Conservation (phyloP, 1,140 invertebrate species). For the Lordiphosa mommai region DNA sequence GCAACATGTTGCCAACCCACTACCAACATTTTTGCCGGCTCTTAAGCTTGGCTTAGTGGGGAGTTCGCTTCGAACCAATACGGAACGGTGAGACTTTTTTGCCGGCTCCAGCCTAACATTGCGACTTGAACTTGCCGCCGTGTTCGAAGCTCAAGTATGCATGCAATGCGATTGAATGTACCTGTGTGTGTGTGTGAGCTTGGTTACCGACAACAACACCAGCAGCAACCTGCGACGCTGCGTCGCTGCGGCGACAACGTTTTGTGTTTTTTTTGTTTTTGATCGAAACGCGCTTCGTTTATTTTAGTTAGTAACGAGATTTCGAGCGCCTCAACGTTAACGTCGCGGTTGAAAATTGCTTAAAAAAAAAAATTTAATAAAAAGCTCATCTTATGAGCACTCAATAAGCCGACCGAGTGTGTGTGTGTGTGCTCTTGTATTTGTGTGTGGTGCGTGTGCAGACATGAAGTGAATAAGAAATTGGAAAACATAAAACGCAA, state of each 20-base stretch:
- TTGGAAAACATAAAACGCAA: slow-evolving; percentile 64
- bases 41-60: slow-evolving; percentile 31
- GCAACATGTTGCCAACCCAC: slow-evolving; percentile 63
- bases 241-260: slow-evolving; percentile 53
- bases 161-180: slow-evolving; percentile 7
- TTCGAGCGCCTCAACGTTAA: slow-evolving; percentile 74
- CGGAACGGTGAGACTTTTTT: slow-evolving; percentile 15
- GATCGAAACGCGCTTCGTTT: slow-evolving; percentile 65
- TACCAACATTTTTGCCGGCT: slow-evolving; percentile 41
- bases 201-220: slow-evolving; percentile 55
- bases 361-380: slow-evolving; percentile 23
- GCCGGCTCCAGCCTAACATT: slow-evolving; percentile 70
- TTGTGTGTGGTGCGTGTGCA: slow-evolving; percentile 39
- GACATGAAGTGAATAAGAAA: slow-evolving; percentile 76
- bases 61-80: slow-evolving; percentile 59
- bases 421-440: slow-evolving; percentile 21
- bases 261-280: slow-evolving; percentile 35
- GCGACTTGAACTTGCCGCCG: slow-evolving; percentile 70
- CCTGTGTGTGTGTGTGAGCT: slow-evolving; percentile 19
- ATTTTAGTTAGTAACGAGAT: slow-evolving; percentile 77
- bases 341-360: slow-evolving; percentile 61
- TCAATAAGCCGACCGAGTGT: slow-evolving; percentile 36
- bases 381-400: slow-evolving; percentile 58
- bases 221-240: slow-evolving; percentile 30
- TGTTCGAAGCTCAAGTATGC: slow-evolving; percentile 53